phyloP scores from a whole-genome alignment of 2,113 vertebrate genomes.

The Taurulus bubalis region DNA sequence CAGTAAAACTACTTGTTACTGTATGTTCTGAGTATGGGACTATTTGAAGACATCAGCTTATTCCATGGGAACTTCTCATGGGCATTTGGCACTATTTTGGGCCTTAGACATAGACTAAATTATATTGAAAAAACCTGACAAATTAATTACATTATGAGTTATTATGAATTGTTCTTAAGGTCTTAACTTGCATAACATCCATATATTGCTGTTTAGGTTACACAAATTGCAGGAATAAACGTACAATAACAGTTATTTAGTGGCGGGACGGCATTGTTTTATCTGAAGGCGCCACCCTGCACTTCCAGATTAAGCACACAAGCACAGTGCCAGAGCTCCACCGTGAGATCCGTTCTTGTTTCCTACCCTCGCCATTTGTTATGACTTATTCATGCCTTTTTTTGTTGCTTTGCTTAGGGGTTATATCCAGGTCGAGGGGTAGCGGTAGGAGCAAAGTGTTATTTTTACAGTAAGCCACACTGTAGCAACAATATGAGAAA shows the following conservation, averaged over 20 bases:
- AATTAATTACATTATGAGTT: background rate
- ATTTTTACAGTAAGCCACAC: slow-evolving; percentile 81
- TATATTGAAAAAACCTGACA: background rate
- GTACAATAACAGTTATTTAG: background rate
- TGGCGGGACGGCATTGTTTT: background rate
- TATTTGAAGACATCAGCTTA: background rate
- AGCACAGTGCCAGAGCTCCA: background rate
- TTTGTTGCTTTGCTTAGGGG: slow-evolving; percentile 55
- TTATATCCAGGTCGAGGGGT: slow-evolving; percentile 73
- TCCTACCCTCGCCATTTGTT: slow-evolving; percentile 52
- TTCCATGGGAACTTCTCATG: background rate
- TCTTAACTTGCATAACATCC: no score
- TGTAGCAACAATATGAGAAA: slow-evolving; percentile 80
- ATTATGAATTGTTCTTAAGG: background rate
- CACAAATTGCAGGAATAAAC: slow-evolving; percentile 20
- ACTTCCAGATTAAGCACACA: slow-evolving; percentile 15
- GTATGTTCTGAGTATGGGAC: background rate
- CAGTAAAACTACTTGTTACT: background rate
- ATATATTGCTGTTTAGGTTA: background rate
- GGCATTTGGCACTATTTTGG: background rate
- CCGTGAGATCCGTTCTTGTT: slow-evolving; percentile 26
- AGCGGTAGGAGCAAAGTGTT: slow-evolving; percentile 78
- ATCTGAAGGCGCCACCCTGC: slow-evolving; percentile 22
- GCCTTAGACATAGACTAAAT: background rate
- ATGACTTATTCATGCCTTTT: slow-evolving; percentile 64